Percentiles rank a stretch among this genome's conserved stretches.
These are phyloP conservation scores for Drosophila tripunctata DNA, from an alignment of 2,888 invertebrate genomes.

Conservation along the genomic window DNA sequence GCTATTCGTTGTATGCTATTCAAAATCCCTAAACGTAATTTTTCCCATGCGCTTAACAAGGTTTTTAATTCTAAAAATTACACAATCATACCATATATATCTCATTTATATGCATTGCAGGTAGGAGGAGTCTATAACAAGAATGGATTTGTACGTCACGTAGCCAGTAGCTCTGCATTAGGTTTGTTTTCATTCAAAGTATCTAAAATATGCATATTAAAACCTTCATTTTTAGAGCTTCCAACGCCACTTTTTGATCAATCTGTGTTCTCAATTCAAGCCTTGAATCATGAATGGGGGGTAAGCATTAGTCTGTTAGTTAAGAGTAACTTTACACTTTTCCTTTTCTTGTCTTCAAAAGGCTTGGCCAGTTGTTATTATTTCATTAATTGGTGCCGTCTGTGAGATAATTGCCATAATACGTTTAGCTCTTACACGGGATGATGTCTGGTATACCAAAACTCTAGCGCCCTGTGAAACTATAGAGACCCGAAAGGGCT, in stretches of 20 bases:
- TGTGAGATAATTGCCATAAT: background rate
- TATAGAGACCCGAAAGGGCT: constrained; percentile 9
- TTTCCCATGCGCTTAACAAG: background rate
- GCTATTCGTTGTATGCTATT: background rate
- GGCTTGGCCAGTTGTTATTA: constrained; percentile 20
- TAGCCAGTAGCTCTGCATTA: background rate
- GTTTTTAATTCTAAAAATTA: background rate
- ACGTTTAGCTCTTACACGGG: background rate
- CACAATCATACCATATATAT: background rate
- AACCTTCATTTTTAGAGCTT: background rate
- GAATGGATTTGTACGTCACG: background rate
- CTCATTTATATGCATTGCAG: no score
- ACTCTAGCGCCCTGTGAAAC: constrained; percentile 3
- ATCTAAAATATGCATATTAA: background rate
- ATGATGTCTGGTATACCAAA: constrained; percentile 14
- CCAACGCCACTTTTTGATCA: background rate
- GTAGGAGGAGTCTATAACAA: background rate
- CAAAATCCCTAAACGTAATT: background rate
- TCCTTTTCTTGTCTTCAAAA: background rate
- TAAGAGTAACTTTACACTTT: background rate
- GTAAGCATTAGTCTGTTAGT: background rate
- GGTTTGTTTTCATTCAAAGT: background rate
- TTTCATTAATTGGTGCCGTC: background rate
- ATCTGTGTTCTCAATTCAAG: constrained; percentile 5
- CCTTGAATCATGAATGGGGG: constrained; percentile 15